These are phyloP conservation scores for Borostomias antarcticus DNA, from an alignment of 2,797 vertebrate species.

Conservation along the genomic window DNA sequence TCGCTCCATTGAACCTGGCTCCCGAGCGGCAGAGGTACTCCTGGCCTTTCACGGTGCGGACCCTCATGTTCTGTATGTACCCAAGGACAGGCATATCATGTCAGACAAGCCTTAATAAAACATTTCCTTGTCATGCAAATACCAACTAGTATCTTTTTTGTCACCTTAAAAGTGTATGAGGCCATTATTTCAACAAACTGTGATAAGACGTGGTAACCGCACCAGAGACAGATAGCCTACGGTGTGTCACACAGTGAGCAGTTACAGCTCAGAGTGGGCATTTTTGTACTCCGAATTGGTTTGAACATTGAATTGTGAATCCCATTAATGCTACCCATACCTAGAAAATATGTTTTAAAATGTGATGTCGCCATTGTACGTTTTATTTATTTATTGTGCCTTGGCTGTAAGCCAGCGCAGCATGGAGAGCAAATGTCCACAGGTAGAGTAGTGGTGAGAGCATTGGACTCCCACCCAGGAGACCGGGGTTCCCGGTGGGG, in stretches of 20 bases:
- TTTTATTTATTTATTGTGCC: too few relatives aligned
- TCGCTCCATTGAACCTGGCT: conserved; percentile 90
- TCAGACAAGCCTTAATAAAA: conserved; percentile 14
- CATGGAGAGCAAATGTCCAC: too few relatives aligned
- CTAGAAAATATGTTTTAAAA: neutral
- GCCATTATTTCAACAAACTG: conserved; percentile 15
- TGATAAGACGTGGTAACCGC: neutral
- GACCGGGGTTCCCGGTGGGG: too few relatives aligned
- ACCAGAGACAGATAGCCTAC: neutral
- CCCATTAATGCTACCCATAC: neutral
- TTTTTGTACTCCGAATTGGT: too few relatives aligned
- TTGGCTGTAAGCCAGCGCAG: too few relatives aligned
- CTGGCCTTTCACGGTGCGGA: conserved; percentile 92
- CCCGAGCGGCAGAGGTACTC: conserved; percentile 93
- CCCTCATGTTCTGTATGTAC: conserved; percentile 89
- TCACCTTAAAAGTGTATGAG: neutral
- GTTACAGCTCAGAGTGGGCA: neutral
- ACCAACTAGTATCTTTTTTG: conserved; percentile 10
- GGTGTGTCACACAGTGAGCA: neutral
- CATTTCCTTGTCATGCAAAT: conserved; percentile 9
- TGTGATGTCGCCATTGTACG: neutral
- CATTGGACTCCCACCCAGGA: too few relatives aligned
- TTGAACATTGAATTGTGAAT: neutral
- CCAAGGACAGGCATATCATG: conserved; percentile 13
- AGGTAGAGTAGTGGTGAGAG: too few relatives aligned